Conservation (phyloP, 92 coral and sea anemone species). For the Scolanthus callimorphus region DNA sequence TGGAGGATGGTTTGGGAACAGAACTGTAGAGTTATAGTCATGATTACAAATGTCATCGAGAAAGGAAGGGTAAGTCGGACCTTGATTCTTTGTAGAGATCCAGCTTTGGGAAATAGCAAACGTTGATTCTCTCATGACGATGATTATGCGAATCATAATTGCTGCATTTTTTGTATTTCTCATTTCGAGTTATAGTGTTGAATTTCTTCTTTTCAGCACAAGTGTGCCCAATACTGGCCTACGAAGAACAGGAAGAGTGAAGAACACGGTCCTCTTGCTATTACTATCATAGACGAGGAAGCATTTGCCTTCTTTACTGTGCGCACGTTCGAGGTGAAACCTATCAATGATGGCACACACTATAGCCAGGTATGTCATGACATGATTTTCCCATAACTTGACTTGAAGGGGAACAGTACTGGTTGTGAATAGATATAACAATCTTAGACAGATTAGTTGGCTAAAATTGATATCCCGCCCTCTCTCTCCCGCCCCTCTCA, state of each 20-base stretch:
- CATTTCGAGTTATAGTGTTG: no score
- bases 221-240: slow-evolving; percentile 97
- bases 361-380: slow-evolving; percentile 63
- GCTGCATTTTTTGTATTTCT: background rate
- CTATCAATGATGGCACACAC: slow-evolving; percentile 60
- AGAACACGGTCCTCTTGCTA: slow-evolving; percentile 68
- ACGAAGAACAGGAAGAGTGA: slow-evolving; percentile 59
- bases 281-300: slow-evolving; percentile 81
- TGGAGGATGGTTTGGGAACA: slow-evolving; percentile 99
- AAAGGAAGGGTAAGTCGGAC: slow-evolving; percentile 68
- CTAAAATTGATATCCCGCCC: no score
- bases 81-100: background rate
- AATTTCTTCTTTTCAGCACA: slow-evolving; percentile 52
- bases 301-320: slow-evolving; percentile 73
- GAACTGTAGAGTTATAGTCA: slow-evolving; percentile 80
- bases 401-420: background rate
- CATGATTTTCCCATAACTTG: background rate
- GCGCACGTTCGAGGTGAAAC: slow-evolving; percentile 80
- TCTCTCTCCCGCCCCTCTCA: no score
- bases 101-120: no score
- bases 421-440: no score
- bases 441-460: no score
- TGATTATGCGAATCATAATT: background rate
- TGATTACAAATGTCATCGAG: slow-evolving; percentile 94
- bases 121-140: background rate